Conservation (phyloP, 2,113 vertebrate genomes). For the Semicossyphus pulcher region DNA sequence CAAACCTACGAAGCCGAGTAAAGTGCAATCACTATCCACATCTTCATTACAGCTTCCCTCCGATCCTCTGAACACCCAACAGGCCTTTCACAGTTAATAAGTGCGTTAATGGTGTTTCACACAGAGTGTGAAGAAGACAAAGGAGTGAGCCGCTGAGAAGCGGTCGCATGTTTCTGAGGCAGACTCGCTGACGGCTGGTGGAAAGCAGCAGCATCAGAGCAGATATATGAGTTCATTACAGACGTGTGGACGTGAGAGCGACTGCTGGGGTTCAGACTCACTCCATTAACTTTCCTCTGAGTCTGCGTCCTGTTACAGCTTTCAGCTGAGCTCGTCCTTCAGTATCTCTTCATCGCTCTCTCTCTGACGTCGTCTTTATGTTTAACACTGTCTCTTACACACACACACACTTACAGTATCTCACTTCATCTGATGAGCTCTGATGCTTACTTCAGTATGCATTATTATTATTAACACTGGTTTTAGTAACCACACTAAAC, state of each 20-base stretch:
- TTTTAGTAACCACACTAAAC: too few species aligned
- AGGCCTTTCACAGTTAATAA: constrained; percentile 54
- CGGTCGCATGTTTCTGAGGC: neutral
- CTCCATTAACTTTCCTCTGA: constrained; percentile 27
- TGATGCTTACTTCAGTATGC: too few species aligned
- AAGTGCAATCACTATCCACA: neutral
- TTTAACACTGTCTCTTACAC: too few species aligned
- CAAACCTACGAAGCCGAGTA: neutral
- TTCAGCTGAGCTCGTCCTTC: neutral
- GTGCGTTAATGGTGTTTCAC: constrained; percentile 9
- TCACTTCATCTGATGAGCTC: too few species aligned
- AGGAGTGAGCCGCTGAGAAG: neutral
- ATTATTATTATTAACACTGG: too few species aligned
- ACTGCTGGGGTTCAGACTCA: constrained; percentile 9
- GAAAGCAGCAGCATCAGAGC: neutral
- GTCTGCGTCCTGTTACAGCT: neutral
- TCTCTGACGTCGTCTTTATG: too few species aligned
- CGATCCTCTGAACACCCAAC: constrained; percentile 32
- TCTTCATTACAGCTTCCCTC: constrained; percentile 8
- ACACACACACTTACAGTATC: too few species aligned
- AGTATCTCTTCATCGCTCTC: neutral
- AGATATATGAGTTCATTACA: constrained; percentile 9
- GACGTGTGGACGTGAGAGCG: neutral
- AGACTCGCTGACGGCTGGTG: neutral
- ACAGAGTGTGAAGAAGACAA: neutral